Evolutionary conservation across 2,888 invertebrate genomes (phyloP).

Genomic region (Dicranocentrus wangi): DNA sequence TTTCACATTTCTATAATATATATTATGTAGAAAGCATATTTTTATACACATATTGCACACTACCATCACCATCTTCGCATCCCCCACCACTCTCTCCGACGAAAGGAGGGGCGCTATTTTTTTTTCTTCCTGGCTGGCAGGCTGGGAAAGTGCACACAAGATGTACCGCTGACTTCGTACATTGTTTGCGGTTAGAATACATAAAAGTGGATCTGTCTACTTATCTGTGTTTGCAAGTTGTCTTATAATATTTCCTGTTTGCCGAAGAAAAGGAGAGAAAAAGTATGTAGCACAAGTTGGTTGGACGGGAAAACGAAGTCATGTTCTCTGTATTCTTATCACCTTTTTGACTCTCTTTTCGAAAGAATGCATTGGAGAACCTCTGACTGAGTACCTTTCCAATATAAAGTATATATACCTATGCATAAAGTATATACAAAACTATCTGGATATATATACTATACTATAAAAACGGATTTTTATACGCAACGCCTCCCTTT

Average conservation of each 20-base stretch:
- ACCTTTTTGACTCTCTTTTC: too few relatives aligned
- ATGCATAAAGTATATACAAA: not conserved
- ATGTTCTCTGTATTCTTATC: slow-evolving; percentile 22
- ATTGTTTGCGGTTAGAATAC: slow-evolving; percentile 60
- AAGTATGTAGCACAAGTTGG: not conserved
- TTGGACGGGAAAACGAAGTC: slow-evolving; percentile 12
- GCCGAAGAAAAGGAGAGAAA: slow-evolving; percentile 42
- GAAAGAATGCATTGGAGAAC: too few relatives aligned
- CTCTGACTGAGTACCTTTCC: slow-evolving; percentile 15
- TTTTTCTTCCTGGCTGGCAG: not conserved
- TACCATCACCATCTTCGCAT: too few relatives aligned
- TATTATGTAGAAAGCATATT: too few relatives aligned
- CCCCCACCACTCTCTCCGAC: too few relatives aligned
- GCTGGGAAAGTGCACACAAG: slow-evolving; percentile 20
- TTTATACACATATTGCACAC: too few relatives aligned
- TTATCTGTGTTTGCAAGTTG: slow-evolving; percentile 58
- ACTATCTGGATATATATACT: too few relatives aligned
- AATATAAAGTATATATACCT: not conserved
- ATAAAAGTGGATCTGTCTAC: slow-evolving; percentile 52
- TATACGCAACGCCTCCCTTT: not conserved
- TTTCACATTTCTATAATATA: too few relatives aligned
- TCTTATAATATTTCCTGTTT: slow-evolving; percentile 55
- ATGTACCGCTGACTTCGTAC: slow-evolving; percentile 26
- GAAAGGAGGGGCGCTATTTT: too few relatives aligned
- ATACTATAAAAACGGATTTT: not conserved